phyloP scores from a whole-genome alignment of 1,140 invertebrate genomes.

The Harpegnathos saltator region DNA sequence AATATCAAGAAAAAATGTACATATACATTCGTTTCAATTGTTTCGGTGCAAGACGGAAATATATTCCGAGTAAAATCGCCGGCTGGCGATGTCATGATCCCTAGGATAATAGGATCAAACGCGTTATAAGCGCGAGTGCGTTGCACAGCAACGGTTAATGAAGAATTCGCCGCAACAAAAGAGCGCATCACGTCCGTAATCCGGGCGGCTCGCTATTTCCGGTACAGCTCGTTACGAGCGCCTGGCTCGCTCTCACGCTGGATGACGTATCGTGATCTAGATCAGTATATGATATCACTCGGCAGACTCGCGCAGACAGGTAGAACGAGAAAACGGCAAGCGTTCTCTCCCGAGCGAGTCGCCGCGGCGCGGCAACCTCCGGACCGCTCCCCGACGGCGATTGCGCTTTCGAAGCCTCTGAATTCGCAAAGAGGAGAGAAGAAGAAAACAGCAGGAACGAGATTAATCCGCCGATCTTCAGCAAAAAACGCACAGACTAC shows the following conservation, averaged over 20 bases:
- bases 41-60: neutral
- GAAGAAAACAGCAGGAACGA: neutral
- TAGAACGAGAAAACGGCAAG: slow-evolving; percentile 18
- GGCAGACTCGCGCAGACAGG: slow-evolving; percentile 1
- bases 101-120: neutral
- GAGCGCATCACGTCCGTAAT: slow-evolving; percentile 35
- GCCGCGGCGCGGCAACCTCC: no score
- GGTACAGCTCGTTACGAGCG: slow-evolving; percentile 60
- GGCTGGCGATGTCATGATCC: neutral
- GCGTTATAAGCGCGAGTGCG: neutral
- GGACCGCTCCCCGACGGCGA: no score
- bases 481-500: no score
- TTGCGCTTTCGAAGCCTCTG: neutral
- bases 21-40: no score
- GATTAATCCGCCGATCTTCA: neutral
- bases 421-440: neutral
- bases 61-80: neutral
- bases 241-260: slow-evolving; percentile 72
- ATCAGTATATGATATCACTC: slow-evolving; percentile 46
- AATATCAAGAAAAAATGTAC: no score
- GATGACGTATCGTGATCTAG: slow-evolving; percentile 67
- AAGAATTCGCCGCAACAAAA: slow-evolving; percentile 16
- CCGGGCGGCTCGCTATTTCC: slow-evolving; percentile 19
- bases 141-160: neutral
- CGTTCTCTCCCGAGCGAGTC: neutral